A percentile compares a stretch with the other conserved stretches of the same genome.
Conservation (phyloP, 2,797 vertebrate species). For the Amblyopsis hoosieri region DNA sequence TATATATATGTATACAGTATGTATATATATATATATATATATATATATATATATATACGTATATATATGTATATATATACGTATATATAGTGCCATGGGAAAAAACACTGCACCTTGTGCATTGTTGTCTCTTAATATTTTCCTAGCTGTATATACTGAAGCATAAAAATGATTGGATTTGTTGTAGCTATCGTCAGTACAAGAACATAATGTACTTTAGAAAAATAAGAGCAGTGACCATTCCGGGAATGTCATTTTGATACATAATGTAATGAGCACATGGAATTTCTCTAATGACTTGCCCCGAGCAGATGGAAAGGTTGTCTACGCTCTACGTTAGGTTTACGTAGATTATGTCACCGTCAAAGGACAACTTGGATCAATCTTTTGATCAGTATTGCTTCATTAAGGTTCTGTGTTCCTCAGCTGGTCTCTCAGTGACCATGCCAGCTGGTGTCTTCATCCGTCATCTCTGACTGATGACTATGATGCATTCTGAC, state of each 20-base stretch:
- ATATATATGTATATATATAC: no score
- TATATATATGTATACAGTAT: no score
- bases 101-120: no score
- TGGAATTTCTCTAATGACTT: slow-evolving; percentile 10
- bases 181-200: no score
- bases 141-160: background rate
- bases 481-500: slow-evolving; percentile 12
- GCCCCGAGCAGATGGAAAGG: slow-evolving; percentile 30
- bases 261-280: background rate
- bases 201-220: no score
- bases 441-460: slow-evolving; percentile 15
- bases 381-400: slow-evolving; percentile 44
- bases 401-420: slow-evolving; percentile 40
- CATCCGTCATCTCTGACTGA: slow-evolving; percentile 18
- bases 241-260: background rate
- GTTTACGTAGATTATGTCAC: slow-evolving; percentile 22
- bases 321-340: background rate
- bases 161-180: background rate
- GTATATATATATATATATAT: no score
- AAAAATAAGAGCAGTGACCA: background rate
- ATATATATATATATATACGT: no score
- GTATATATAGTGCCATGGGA: no score
- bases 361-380: slow-evolving; percentile 20
- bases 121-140: no score
- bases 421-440: slow-evolving; percentile 15